A percentile compares a stretch with the other conserved stretches of the same genome.
These are phyloP conservation scores for Halictus rubicundus DNA, from an alignment of 1,140 invertebrate species.

Conservation along the genomic window DNA sequence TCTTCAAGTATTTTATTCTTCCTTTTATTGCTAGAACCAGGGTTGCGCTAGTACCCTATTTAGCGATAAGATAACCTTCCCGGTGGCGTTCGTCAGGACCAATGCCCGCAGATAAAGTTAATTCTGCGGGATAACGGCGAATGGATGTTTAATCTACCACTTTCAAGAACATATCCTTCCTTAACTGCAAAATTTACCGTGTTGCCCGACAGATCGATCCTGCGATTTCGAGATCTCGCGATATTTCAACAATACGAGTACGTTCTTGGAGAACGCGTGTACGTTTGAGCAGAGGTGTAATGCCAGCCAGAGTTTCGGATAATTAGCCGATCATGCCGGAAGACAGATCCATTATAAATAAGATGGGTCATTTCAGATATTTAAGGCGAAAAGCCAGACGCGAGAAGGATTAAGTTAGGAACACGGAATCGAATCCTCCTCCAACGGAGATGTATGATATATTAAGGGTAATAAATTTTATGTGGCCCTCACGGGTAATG, in stretches of 20 bases:
- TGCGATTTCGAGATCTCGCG: no score
- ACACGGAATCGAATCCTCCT: conserved; percentile 32
- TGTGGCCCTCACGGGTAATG: conserved; percentile 9
- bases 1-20: background rate
- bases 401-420: conserved; percentile 14
- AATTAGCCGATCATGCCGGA: background rate
- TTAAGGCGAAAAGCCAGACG: background rate
- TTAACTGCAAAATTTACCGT: no score
- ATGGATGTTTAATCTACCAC: no score
- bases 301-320: background rate
- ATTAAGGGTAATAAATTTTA: conserved; percentile 37
- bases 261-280: no score
- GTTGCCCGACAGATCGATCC: no score
- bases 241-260: no score
- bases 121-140: no score
- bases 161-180: no score
- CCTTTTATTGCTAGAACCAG: background rate
- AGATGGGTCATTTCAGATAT: background rate
- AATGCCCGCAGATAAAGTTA: no score
- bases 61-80: background rate
- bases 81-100: no score
- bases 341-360: background rate
- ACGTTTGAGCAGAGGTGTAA: background rate
- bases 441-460: conserved; percentile 20
- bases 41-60: background rate